These are phyloP conservation scores for Xiphophorus birchmanni DNA, from an alignment of 2,797 vertebrate genomes.

Conservation along the genomic window DNA sequence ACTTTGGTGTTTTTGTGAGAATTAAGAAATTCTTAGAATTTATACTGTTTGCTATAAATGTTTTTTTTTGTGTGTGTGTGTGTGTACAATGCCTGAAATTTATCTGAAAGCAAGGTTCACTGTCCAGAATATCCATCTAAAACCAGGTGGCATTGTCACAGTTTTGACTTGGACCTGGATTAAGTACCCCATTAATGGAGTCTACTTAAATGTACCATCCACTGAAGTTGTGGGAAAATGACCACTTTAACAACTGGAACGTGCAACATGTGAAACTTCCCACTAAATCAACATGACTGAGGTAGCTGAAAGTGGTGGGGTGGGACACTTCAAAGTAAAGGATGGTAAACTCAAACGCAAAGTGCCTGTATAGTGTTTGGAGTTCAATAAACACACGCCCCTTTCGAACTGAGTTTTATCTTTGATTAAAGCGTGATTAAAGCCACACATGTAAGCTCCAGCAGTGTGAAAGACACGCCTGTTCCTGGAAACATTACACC, in stretches of 20 bases:
- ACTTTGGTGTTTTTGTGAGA: not conserved
- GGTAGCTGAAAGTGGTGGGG: not conserved
- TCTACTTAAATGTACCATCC: not conserved
- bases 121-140: not conserved
- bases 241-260: not conserved
- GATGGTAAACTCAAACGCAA: conserved; percentile 19
- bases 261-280: conserved; percentile 8
- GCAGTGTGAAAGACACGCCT: conserved; percentile 20
- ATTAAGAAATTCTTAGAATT: not conserved
- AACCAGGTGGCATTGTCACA: not conserved
- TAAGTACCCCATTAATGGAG: conserved; percentile 13
- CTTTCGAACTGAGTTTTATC: conserved; percentile 19
- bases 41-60: not conserved
- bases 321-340: conserved; percentile 44
- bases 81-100: not conserved
- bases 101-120: not conserved
- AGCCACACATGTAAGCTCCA: conserved; percentile 15
- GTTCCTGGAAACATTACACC: conserved; percentile 31
- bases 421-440: conserved; percentile 42
- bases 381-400: conserved; percentile 51
- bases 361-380: conserved; percentile 29
- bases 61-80: not conserved
- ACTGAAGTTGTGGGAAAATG: not conserved
- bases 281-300: conserved; percentile 27
- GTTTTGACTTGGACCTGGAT: not conserved